These are phyloP conservation scores for Augochlora pura DNA, from an alignment of 1,140 invertebrate species.

Conservation along the genomic window DNA sequence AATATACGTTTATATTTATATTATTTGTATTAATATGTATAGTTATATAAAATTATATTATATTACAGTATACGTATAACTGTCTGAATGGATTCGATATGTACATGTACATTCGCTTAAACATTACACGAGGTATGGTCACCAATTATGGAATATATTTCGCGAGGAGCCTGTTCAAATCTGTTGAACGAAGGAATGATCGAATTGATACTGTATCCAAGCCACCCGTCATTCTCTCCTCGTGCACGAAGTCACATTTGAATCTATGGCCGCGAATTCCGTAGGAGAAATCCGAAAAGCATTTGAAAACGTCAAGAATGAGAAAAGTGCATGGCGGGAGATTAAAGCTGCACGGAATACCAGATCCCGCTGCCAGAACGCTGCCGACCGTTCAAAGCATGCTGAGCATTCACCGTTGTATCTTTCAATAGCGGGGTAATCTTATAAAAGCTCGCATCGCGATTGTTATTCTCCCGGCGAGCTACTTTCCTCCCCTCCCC, in stretches of 20 bases:
- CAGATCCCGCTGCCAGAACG: background rate
- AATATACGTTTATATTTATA: too few relatives aligned
- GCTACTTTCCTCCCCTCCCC: background rate
- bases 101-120: too few relatives aligned
- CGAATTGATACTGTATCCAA: too few relatives aligned
- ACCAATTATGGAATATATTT: too few relatives aligned
- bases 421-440: constrained; percentile 6
- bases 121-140: too few relatives aligned
- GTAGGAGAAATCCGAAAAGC: background rate
- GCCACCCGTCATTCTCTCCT: background rate
- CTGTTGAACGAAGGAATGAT: too few relatives aligned
- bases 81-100: too few relatives aligned
- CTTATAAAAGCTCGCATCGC: background rate
- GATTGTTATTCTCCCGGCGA: constrained; percentile 8
- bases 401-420: background rate
- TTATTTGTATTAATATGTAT: too few relatives aligned
- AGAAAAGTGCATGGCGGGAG: background rate
- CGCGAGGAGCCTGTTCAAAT: too few relatives aligned
- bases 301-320: background rate
- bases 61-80: too few relatives aligned
- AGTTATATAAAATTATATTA: too few relatives aligned
- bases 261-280: background rate
- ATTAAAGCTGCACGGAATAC: background rate
- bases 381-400: background rate
- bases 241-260: background rate